These are phyloP conservation scores for Pithys albifrons DNA, from an alignment of 2,113 vertebrate genomes.

Conservation along the genomic window DNA sequence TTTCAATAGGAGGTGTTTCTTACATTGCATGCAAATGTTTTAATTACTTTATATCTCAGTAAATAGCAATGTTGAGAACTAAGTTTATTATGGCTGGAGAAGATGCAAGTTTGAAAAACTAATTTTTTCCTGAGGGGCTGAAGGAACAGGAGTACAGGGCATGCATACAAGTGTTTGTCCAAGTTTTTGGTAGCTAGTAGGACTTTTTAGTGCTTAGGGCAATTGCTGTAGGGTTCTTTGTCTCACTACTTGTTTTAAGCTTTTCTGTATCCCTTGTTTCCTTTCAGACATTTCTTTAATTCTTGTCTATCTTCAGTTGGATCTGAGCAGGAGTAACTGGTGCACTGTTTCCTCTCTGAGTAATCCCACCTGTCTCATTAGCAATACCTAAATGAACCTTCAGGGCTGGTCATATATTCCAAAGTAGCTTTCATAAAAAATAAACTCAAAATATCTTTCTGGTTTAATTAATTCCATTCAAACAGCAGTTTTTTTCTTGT, in stretches of 20 bases:
- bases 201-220: not conserved
- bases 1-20: not conserved
- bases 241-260: not conserved
- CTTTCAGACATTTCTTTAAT: not conserved
- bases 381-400: not conserved
- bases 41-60: not conserved
- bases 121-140: not conserved
- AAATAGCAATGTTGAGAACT: not conserved
- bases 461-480: not conserved
- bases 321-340: not conserved
- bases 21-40: not conserved
- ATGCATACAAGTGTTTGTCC: not conserved
- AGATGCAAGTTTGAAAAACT: not conserved
- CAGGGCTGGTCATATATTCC: not conserved
- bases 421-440: not conserved
- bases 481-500: not conserved
- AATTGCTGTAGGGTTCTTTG: not conserved
- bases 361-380: conserved; percentile 30
- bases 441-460: not conserved
- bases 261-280: not conserved
- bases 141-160: not conserved
- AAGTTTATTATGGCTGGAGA: not conserved
- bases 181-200: not conserved
- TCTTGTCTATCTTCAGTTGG: not conserved
- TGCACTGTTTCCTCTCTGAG: not conserved